Evolutionary conservation across 1,140 invertebrate genomes (phyloP).

Genomic region (Orius insidiosus): DNA sequence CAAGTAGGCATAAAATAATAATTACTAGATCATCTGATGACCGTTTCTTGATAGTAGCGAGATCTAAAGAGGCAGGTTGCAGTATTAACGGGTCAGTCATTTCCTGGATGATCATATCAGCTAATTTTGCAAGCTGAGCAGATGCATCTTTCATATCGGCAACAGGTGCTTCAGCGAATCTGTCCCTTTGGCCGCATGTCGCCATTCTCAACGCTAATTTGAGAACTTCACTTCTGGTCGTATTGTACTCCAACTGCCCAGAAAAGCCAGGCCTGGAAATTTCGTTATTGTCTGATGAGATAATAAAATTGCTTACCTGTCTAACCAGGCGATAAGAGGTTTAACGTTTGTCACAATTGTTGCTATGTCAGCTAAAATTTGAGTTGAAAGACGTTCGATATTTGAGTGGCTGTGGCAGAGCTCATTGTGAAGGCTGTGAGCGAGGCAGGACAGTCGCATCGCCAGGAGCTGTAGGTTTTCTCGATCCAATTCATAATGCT

Average conservation of each 20-base stretch:
- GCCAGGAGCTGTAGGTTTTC: constrained; percentile 82
- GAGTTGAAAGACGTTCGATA: constrained; percentile 52
- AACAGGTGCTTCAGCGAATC: constrained; percentile 65
- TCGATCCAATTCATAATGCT: constrained; percentile 78
- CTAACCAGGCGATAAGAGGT: constrained; percentile 71
- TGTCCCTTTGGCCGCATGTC: constrained; percentile 67
- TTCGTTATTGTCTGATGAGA: too few relatives aligned
- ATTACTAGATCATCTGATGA: constrained; percentile 49
- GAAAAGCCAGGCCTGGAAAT: constrained; percentile 45
- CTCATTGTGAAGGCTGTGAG: constrained; percentile 60
- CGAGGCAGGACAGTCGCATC: constrained; percentile 63
- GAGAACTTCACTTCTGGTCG: constrained; percentile 49
- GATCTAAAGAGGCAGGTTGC: constrained; percentile 69
- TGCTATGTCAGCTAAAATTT: constrained; percentile 65
- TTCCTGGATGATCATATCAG: constrained; percentile 77
- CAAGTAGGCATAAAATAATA: constrained; percentile 6
- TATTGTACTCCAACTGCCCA: constrained; percentile 46
- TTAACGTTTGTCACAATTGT: constrained; percentile 69
- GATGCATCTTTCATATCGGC: constrained; percentile 52
- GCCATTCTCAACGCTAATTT: constrained; percentile 68
- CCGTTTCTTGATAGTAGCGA: constrained; percentile 72
- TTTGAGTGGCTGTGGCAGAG: constrained; percentile 32
- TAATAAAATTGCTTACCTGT: constrained; percentile 34
- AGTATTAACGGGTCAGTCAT: constrained; percentile 72
- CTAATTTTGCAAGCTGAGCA: constrained; percentile 49